These are phyloP conservation scores for Archocentrus centrarchus DNA, from an alignment of 2,113 vertebrate species.

Conservation along the genomic window DNA sequence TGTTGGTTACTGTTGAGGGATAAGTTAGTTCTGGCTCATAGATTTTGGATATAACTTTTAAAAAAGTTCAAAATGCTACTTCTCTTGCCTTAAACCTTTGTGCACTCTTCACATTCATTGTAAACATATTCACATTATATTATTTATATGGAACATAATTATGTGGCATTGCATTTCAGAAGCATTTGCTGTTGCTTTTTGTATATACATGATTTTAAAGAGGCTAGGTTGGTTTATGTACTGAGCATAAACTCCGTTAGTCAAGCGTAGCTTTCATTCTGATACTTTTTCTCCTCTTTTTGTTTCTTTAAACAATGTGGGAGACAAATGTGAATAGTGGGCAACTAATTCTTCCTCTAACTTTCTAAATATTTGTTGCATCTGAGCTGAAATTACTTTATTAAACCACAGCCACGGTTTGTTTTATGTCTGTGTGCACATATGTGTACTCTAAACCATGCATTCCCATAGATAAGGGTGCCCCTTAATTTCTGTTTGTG, in stretches of 20 bases:
- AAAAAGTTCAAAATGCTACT: background rate
- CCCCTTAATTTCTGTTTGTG: slow-evolving; percentile 32
- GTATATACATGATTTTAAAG: background rate
- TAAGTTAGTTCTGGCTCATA: background rate
- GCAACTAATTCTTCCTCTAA: background rate
- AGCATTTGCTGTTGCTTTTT: background rate
- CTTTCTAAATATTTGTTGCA: background rate
- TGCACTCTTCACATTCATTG: too few species aligned
- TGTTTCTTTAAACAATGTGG: background rate
- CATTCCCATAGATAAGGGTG: slow-evolving; percentile 43
- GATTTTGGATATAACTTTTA: background rate
- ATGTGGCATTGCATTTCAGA: background rate
- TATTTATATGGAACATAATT: background rate
- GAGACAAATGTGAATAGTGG: background rate
- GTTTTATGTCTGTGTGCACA: slow-evolving; percentile 11
- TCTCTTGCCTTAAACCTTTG: background rate
- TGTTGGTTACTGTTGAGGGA: background rate
- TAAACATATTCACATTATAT: background rate
- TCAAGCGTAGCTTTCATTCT: background rate
- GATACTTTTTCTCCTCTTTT: background rate
- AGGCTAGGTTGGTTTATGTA: background rate
- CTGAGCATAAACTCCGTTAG: background rate
- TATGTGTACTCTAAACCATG: slow-evolving; percentile 19
- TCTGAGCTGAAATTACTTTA: slow-evolving; percentile 41
- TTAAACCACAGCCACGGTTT: slow-evolving; percentile 2